phyloP scores from a whole-genome alignment of 2,113 vertebrate species.

The Bubalus kerabau region DNA sequence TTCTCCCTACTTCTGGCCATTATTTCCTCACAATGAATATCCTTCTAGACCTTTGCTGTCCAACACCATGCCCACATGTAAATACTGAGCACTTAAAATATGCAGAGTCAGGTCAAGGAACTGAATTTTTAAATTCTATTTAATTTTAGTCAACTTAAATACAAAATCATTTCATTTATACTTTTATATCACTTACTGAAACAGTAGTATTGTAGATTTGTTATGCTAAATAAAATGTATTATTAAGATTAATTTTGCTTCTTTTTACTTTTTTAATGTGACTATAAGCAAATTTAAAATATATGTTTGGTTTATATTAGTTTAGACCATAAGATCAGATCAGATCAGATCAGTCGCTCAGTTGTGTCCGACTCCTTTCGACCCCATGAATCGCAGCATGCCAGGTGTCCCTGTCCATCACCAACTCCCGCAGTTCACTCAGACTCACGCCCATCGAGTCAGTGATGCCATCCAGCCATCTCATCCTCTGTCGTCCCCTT shows the following conservation, averaged over 20 bases:
- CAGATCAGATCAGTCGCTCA: too few species aligned
- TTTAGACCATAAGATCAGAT: not conserved
- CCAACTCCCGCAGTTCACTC: too few species aligned
- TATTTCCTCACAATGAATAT: not conserved
- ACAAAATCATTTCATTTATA: not conserved
- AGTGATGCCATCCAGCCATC: too few species aligned
- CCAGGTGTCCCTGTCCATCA: too few species aligned
- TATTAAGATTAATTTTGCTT: not conserved
- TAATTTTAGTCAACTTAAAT: not conserved
- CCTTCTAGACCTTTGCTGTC: not conserved
- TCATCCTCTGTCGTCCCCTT: too few species aligned
- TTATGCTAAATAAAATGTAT: not conserved
- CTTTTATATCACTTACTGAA: not conserved
- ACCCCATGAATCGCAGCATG: too few species aligned
- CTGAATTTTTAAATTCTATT: not conserved
- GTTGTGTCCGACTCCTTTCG: too few species aligned
- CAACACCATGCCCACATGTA: not conserved
- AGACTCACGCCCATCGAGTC: too few species aligned
- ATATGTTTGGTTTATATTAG: not conserved
- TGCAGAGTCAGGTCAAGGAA: not conserved
- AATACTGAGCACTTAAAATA: not conserved
- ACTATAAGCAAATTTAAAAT: not conserved
- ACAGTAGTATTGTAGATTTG: not conserved
- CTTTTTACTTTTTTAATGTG: not conserved
- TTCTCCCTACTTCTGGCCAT: not conserved